Conservation (phyloP, 2,888 invertebrate species). For the Macaria notata region DNA sequence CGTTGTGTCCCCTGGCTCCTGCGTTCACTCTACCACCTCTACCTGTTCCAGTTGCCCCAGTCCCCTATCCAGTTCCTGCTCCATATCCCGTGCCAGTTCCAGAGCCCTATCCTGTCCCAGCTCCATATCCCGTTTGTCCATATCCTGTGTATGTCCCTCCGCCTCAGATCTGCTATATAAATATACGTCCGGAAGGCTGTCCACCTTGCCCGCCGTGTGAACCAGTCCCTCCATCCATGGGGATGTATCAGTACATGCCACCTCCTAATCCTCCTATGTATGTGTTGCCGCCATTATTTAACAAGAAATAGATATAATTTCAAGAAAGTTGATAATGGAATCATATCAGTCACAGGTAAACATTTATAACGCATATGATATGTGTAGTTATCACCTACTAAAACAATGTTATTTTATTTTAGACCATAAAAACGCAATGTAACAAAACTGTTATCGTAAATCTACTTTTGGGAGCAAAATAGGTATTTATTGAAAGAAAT, state of each 20-base stretch:
- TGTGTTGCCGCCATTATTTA: background rate
- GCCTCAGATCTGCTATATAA: background rate
- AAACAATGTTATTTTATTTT: too few relatives aligned
- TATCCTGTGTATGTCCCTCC: background rate
- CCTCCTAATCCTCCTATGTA: background rate
- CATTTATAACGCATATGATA: too few relatives aligned
- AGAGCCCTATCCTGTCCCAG: constrained; percentile 4
- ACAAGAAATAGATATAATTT: too few relatives aligned
- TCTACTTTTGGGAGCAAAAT: too few relatives aligned
- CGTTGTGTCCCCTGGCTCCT: background rate
- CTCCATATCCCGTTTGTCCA: background rate
- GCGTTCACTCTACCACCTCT: background rate
- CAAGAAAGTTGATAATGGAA: too few relatives aligned
- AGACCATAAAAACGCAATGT: too few relatives aligned
- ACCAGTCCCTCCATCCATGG: background rate
- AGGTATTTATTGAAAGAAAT: too few relatives aligned
- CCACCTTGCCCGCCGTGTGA: constrained; percentile 4
- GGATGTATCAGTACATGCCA: constrained; percentile 3
- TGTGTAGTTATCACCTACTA: too few relatives aligned
- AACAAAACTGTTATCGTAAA: too few relatives aligned
- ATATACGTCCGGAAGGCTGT: background rate
- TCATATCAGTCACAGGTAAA: too few relatives aligned
- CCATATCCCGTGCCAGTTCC: background rate
- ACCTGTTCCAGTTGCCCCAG: background rate
- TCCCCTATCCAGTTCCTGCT: background rate